A percentile compares a stretch with the other conserved stretches of the same genome.
phyloP scores from a whole-genome alignment of 2,888 invertebrate genomes.

The Lycia hirtaria region DNA sequence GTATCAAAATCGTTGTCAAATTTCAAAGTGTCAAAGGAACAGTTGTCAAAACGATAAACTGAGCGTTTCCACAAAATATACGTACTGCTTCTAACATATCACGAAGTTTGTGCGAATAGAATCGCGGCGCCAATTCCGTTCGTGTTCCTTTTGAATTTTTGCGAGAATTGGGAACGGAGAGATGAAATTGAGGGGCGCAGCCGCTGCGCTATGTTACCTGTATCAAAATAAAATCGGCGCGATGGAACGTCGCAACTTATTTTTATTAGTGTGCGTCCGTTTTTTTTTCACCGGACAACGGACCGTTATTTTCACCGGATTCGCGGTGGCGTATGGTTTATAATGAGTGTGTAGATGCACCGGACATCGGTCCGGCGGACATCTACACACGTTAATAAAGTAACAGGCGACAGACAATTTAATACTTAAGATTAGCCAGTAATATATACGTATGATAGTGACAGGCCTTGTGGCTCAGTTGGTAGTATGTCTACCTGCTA shows the following conservation, averaged over 20 bases:
- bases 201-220: constrained; percentile 26
- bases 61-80: constrained; percentile 7
- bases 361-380: no score
- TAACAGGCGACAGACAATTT: no score
- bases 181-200: constrained; percentile 31
- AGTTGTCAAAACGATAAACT: neutral
- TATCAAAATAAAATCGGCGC: constrained; percentile 19
- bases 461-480: no score
- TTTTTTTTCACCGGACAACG: no score
- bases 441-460: no score
- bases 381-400: no score
- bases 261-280: neutral
- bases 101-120: constrained; percentile 28
- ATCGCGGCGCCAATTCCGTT: constrained; percentile 34
- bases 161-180: constrained; percentile 30
- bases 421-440: no score
- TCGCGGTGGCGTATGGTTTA: no score
- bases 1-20: no score
- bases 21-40: neutral
- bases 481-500: no score
- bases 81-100: constrained; percentile 8
- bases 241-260: neutral
- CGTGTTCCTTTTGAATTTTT: constrained; percentile 39
- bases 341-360: no score
- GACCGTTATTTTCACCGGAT: no score